These are phyloP conservation scores for Mergus octosetaceus DNA, from an alignment of 2,797 vertebrate genomes.

Conservation along the genomic window DNA sequence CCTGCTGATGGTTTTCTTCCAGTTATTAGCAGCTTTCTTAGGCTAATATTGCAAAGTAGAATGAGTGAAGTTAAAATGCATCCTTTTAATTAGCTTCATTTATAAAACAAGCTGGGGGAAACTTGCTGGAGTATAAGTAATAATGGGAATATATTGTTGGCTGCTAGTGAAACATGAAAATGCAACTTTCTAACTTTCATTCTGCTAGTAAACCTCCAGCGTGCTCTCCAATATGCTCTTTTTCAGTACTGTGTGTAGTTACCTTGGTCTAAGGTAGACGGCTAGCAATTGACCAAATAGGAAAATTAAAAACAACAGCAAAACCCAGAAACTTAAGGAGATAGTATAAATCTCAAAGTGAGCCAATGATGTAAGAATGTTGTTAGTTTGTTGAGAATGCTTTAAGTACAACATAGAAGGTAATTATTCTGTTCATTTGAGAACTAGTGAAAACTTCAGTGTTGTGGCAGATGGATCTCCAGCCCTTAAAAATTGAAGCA, in stretches of 20 bases:
- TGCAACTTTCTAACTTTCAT: not conserved
- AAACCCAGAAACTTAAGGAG: not conserved
- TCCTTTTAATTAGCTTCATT: not conserved
- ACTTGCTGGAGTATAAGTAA: not conserved
- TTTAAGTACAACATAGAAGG: not conserved
- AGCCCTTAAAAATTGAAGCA: not conserved
- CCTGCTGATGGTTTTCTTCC: not conserved
- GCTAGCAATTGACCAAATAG: not conserved
- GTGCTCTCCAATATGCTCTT: not conserved
- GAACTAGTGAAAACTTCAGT: not conserved
- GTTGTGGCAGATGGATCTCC: not conserved
- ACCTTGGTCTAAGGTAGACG: not conserved
- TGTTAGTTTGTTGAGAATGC: not conserved
- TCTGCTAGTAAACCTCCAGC: not conserved
- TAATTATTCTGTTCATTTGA: not conserved
- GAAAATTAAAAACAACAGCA: not conserved
- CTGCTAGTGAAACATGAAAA: not conserved
- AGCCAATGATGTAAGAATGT: not conserved
- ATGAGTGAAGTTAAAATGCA: not conserved
- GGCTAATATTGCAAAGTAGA: not conserved
- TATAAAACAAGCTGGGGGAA: not conserved
- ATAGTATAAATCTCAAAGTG: not conserved
- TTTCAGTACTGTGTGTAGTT: not conserved
- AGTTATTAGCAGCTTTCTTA: not conserved
- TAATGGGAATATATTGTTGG: not conserved